phyloP scores from a whole-genome alignment of 2,797 vertebrate species.

The Decapterus maruadsi region DNA sequence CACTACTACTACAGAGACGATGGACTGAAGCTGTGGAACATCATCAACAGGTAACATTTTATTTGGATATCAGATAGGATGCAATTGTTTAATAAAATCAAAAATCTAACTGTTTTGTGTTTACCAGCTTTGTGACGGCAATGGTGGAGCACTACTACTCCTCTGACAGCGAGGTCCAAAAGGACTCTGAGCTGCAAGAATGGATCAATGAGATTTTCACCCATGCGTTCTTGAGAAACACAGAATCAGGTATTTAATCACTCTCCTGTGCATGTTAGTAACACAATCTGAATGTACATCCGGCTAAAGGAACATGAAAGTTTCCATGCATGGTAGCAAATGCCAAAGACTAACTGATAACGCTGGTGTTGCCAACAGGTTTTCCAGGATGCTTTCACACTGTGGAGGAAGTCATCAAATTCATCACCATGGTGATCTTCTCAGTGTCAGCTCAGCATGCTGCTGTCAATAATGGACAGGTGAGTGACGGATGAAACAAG shows the following conservation, averaged over 20 bases:
- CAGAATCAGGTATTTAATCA: slow-evolving; percentile 33
- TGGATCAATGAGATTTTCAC: slow-evolving; percentile 77
- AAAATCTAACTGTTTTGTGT: too few relatives aligned
- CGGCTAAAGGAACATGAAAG: too few relatives aligned
- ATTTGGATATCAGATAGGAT: too few relatives aligned
- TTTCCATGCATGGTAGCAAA: background rate
- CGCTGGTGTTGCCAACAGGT: slow-evolving; percentile 40
- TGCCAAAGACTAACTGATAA: background rate
- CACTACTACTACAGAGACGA: slow-evolving; percentile 88
- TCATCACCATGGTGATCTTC: slow-evolving; percentile 83
- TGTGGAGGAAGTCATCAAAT: slow-evolving; percentile 70
- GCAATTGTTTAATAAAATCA: too few relatives aligned
- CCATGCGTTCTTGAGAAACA: slow-evolving; percentile 59
- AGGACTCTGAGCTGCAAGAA: slow-evolving; percentile 72
- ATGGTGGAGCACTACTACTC: slow-evolving; percentile 64
- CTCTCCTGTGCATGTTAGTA: background rate
- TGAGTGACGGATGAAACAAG: slow-evolving; percentile 26
- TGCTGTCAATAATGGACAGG: slow-evolving; percentile 76
- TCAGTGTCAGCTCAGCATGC: slow-evolving; percentile 74
- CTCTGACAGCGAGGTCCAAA: slow-evolving; percentile 56
- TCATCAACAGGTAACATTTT: slow-evolving; percentile 77
- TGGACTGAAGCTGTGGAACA: slow-evolving; percentile 83
- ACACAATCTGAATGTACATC: background rate
- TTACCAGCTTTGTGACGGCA: too few relatives aligned
- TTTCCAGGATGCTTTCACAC: slow-evolving; percentile 60